Percentiles rank a stretch among this genome's conserved stretches.
These are phyloP conservation scores for Eciton burchellii DNA, from an alignment of 1,140 invertebrate species.

Conservation along the genomic window DNA sequence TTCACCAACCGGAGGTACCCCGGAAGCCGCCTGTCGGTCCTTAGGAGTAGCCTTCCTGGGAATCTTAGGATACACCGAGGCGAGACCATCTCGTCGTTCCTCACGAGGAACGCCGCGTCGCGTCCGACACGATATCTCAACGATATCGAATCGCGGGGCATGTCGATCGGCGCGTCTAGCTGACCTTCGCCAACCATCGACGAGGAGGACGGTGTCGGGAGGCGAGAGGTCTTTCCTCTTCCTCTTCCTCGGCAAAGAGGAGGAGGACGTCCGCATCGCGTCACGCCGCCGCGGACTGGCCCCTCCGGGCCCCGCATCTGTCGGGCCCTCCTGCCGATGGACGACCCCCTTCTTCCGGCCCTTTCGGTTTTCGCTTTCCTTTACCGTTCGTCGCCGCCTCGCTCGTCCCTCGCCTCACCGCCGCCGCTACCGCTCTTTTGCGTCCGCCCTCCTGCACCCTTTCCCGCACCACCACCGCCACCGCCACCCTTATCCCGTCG, in stretches of 20 bases:
- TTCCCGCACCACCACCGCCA: neutral
- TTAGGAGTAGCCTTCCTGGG: neutral
- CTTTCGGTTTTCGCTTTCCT: slow-evolving; percentile 57
- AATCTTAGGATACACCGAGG: neutral
- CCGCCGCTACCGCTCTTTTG: slow-evolving; percentile 28
- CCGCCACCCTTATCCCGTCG: slow-evolving; percentile 34
- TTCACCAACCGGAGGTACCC: neutral
- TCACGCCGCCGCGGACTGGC: slow-evolving; percentile 84
- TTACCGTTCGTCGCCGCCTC: slow-evolving; percentile 46
- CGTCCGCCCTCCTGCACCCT: slow-evolving; percentile 4
- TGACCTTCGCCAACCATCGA: slow-evolving; percentile 1
- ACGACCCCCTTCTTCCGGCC: slow-evolving; percentile 60
- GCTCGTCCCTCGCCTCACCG: slow-evolving; percentile 10
- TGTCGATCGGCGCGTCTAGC: slow-evolving; percentile 18
- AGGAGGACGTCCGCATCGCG: slow-evolving; percentile 84
- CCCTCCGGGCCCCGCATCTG: slow-evolving; percentile 83
- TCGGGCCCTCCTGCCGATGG: slow-evolving; percentile 77
- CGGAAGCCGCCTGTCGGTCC: neutral
- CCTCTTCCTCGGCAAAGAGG: slow-evolving; percentile 78
- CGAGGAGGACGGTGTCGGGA: slow-evolving; percentile 61
- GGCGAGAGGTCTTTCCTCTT: slow-evolving; percentile 71
- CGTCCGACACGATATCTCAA: neutral
- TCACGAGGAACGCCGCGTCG: neutral
- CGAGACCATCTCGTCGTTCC: neutral
- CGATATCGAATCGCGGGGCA: slow-evolving; percentile 7